Conservation (phyloP, 2,888 invertebrate genomes). For the Sturmia bella region DNA sequence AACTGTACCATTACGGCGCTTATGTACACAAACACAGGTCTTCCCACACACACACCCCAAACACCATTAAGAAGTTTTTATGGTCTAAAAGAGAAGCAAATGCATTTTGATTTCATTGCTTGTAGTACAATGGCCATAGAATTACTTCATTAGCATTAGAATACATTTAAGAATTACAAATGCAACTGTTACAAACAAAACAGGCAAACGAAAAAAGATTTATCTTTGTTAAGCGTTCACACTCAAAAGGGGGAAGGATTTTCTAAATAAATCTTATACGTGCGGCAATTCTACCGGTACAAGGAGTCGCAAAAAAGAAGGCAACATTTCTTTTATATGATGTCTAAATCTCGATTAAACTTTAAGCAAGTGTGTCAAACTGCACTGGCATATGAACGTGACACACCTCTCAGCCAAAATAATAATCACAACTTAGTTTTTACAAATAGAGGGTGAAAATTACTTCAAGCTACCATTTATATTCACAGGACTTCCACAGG, state of each 20-base stretch:
- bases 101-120: constrained; percentile 56
- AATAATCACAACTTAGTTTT: constrained; percentile 46
- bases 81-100: constrained; percentile 45
- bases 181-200: constrained; percentile 48
- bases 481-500: constrained; percentile 14
- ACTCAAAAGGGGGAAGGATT: constrained; percentile 40
- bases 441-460: constrained; percentile 52
- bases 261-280: constrained; percentile 12
- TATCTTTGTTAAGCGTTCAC: constrained; percentile 15
- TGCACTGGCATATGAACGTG: constrained; percentile 49
- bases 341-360: constrained; percentile 58
- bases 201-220: constrained; percentile 2
- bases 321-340: constrained; percentile 30
- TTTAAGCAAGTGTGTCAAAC: constrained; percentile 59
- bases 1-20: constrained; percentile 3
- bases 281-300: neutral
- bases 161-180: constrained; percentile 46
- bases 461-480: constrained; percentile 3
- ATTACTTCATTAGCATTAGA: constrained; percentile 61
- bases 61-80: constrained; percentile 30
- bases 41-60: constrained; percentile 20
- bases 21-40: neutral
- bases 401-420: constrained; percentile 44
- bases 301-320: neutral
- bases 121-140: constrained; percentile 28